These are phyloP conservation scores for Diorhabda sublineata DNA, from an alignment of 1,140 invertebrate species.

Conservation along the genomic window DNA sequence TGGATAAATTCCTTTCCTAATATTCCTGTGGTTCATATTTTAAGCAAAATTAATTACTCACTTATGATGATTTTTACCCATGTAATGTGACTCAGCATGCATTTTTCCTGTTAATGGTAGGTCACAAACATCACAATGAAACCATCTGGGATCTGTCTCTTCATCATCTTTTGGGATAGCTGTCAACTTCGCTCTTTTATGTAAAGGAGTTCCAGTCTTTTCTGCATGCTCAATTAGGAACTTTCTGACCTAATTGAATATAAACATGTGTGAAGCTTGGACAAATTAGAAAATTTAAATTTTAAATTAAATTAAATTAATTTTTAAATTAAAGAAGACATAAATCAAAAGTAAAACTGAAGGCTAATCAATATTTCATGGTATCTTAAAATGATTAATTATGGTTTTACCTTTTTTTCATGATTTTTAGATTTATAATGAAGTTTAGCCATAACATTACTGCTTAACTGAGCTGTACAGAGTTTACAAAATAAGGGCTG, in stretches of 20 bases:
- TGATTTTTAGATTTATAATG: slow-evolving; percentile 51
- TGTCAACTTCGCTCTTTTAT: slow-evolving; percentile 31
- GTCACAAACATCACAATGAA: slow-evolving; percentile 49
- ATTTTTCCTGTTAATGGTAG: slow-evolving; percentile 46
- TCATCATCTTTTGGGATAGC: slow-evolving; percentile 22
- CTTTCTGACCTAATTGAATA: slow-evolving; percentile 25
- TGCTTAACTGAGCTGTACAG: slow-evolving; percentile 46
- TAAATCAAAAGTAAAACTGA: neutral
- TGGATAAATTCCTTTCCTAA: too few relatives aligned
- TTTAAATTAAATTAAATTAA: neutral
- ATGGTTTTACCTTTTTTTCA: slow-evolving; percentile 44
- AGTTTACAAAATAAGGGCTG: slow-evolving; percentile 48
- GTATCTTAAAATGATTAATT: neutral
- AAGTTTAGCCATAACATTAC: slow-evolving; percentile 45
- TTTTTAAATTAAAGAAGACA: neutral
- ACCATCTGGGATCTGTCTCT: slow-evolving; percentile 40
- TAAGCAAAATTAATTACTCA: slow-evolving; percentile 20
- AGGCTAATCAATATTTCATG: neutral
- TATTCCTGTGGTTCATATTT: too few relatives aligned
- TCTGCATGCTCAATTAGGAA: slow-evolving; percentile 44
- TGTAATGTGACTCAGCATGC: slow-evolving; percentile 50
- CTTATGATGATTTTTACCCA: slow-evolving; percentile 48
- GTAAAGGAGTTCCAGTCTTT: slow-evolving; percentile 40
- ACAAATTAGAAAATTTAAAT: neutral
- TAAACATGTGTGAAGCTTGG: too few relatives aligned